Evolutionary conservation across 92 coral and sea anemone species (phyloP).

Genomic region (Zoanthus sociatus): DNA sequence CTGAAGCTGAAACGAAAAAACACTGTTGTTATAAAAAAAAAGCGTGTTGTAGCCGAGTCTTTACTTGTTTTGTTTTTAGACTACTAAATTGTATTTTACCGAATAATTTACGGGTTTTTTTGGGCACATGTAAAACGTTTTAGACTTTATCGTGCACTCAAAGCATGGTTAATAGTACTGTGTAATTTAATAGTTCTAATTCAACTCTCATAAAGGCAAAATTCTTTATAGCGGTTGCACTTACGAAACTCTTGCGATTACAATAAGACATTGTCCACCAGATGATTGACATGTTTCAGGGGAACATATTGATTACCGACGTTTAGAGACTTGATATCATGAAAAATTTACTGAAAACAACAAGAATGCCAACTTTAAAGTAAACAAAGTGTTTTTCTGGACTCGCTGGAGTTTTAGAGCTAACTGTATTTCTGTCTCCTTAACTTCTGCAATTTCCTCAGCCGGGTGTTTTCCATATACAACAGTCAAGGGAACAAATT

Average conservation of each 20-base stretch:
- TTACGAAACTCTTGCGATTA: neutral
- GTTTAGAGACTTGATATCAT: neutral
- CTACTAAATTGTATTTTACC: neutral
- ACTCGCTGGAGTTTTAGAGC: neutral
- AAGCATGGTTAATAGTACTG: neutral
- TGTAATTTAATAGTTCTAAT: neutral
- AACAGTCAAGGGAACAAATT: neutral
- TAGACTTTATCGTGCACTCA: neutral
- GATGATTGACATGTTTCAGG: neutral
- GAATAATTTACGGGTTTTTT: neutral
- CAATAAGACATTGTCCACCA: neutral
- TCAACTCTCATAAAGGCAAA: neutral
- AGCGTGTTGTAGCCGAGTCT: too few relatives aligned
- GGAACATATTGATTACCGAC: neutral
- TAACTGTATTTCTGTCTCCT: neutral
- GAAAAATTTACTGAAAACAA: neutral
- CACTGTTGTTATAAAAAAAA: too few relatives aligned
- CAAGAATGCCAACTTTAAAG: neutral
- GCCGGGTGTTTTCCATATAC: neutral
- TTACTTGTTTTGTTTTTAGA: neutral
- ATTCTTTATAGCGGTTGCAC: conserved; percentile 2
- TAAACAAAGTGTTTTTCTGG: neutral
- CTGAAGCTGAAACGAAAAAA: too few relatives aligned
- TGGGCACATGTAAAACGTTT: neutral
- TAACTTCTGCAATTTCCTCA: neutral